phyloP scores from a whole-genome alignment of 1,140 invertebrate species.

The Procambarus virginalis region DNA sequence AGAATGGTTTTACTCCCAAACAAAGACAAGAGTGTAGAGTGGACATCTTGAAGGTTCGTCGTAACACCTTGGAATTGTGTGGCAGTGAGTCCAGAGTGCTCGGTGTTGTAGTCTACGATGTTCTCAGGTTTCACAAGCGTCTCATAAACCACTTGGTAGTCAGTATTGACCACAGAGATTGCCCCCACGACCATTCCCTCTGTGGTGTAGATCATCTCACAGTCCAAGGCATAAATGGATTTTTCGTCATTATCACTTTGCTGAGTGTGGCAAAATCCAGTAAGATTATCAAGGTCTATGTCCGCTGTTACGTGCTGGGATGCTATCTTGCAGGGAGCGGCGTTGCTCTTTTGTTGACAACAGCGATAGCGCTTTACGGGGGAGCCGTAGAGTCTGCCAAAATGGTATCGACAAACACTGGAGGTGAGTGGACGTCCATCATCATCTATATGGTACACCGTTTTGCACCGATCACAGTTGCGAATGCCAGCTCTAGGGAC shows the following conservation, averaged over 20 bases:
- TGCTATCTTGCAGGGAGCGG: not conserved
- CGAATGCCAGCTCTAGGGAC: not conserved
- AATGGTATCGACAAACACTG: not conserved
- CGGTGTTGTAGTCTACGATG: slow-evolving; percentile 90
- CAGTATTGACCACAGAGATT: slow-evolving; percentile 84
- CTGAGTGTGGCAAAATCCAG: not conserved
- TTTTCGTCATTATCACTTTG: not conserved
- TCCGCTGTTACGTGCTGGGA: not conserved
- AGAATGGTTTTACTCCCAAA: slow-evolving; percentile 77
- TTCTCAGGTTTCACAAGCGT: slow-evolving; percentile 84
- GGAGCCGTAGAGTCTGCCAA: not conserved
- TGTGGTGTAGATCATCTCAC: slow-evolving; percentile 93
- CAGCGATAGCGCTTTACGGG: not conserved
- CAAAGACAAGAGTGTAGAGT: slow-evolving; percentile 75
- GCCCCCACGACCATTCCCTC: slow-evolving; percentile 87
- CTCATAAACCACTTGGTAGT: slow-evolving; percentile 86
- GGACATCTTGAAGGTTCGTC: slow-evolving; percentile 73
- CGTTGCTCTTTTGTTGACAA: not conserved
- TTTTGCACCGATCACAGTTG: slow-evolving; percentile 1
- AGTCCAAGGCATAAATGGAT: slow-evolving; percentile 86
- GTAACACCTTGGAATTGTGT: slow-evolving; percentile 71
- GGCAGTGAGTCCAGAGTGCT: slow-evolving; percentile 75
- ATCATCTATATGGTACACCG: not conserved
- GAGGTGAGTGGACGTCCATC: not conserved
- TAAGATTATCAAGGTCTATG: slow-evolving; percentile 24